These are phyloP conservation scores for Lottia scabra DNA, from an alignment of 2,888 invertebrate genomes.

Conservation along the genomic window DNA sequence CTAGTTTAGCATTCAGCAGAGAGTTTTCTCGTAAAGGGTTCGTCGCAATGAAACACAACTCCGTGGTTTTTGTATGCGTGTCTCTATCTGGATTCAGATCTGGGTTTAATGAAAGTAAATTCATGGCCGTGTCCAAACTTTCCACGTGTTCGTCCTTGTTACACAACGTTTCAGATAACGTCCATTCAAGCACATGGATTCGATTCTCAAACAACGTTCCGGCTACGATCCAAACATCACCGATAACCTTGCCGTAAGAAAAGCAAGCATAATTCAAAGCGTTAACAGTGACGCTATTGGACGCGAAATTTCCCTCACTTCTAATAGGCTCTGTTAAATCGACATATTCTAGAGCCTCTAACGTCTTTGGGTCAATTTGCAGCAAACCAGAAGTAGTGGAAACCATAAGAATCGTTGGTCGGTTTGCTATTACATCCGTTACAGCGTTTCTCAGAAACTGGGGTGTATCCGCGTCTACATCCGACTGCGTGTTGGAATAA, in stretches of 20 bases:
- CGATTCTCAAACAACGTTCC: conserved; percentile 29
- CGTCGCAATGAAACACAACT: conserved; percentile 30
- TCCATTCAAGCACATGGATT: conserved; percentile 26
- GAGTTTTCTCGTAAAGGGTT: conserved; percentile 52
- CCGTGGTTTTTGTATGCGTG: not conserved
- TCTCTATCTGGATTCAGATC: not conserved
- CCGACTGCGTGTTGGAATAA: not conserved
- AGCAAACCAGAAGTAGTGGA: conserved; percentile 55
- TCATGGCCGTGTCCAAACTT: not conserved
- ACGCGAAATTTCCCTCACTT: not conserved
- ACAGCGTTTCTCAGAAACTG: conserved; percentile 17
- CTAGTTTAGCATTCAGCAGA: conserved; percentile 54
- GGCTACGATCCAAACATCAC: conserved; percentile 18
- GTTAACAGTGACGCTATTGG: not conserved
- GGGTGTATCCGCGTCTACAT: not conserved
- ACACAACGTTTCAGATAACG: not conserved
- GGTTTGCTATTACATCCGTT: conserved; percentile 46
- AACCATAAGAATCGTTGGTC: conserved; percentile 51
- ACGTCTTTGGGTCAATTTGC: conserved; percentile 55
- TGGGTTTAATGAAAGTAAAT: not conserved
- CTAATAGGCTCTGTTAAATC: conserved; percentile 41
- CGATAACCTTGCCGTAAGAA: not conserved
- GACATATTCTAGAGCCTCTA: conserved; percentile 43
- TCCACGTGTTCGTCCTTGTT: not conserved
- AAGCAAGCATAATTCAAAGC: not conserved